Base-by-base conservation (phyloP, 2,113 vertebrate species). In the Chaetodon auriga region DNA sequence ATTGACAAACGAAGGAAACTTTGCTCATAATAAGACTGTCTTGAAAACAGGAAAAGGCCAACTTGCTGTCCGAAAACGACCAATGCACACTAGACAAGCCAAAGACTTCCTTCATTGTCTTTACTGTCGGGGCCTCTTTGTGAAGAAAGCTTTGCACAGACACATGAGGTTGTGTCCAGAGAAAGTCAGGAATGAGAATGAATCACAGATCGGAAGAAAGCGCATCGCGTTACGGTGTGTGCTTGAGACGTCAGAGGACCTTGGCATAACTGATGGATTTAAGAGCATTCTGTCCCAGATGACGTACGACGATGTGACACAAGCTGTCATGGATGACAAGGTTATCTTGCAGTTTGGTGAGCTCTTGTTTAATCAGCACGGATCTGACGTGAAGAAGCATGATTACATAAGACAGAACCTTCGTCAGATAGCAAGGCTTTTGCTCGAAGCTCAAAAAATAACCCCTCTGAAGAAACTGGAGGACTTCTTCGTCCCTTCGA, bases 1-100 rank as follows among this genome's bases (percentile, higher is more conserved):
- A n/a, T 48, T 93, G 4, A 86, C 19, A 25, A 93, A 91, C 15
- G 51, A 93, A 66, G 92, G 92, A 25, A 93, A 93, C 89, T 93
- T 92, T 71, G 57, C 16, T 9, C 91, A 94, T 6, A 93, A 94
- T 46, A 92, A 88, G 62, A 11, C 80, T 0, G 89, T 94, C 58
- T 30, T 92, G 43, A 84, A 41, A 65, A 71, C 83, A 0, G 90
- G 91, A 10, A 58, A 82, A 41, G 92, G 92, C 7, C 68, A 87
- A 6, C 87, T 93, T 2, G 80, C 57, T 0, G 85, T 68, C 23
- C 55, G 58, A 36, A 69, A 84, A 5, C 81, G 87, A 55, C 85
- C 84, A 0, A 75, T 0, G 0, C 18, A 1, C 2, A 15, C 79
- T 0, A 36, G 41, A 7, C 53, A 51, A 36, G 85, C 74, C 9